Percentiles rank a stretch among this genome's conserved stretches.
phyloP scores from a whole-genome alignment of 1,140 invertebrate genomes.

The Drosophila kepulauana region DNA sequence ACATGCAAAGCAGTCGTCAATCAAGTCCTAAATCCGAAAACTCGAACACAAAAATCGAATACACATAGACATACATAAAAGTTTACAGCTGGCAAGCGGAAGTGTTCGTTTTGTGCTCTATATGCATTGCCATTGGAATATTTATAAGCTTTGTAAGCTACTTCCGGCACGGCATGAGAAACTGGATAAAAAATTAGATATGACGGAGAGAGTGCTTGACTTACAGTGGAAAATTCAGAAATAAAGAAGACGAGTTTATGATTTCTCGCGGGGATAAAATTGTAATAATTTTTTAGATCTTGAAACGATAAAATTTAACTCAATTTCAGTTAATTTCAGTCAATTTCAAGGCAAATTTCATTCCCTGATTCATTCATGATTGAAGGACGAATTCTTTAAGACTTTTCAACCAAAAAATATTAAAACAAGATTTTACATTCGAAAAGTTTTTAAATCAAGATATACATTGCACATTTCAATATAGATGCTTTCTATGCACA shows the following conservation, averaged over 20 bases:
- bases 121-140: constrained; percentile 61
- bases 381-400: too few species aligned
- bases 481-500: too few species aligned
- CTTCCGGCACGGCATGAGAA: constrained; percentile 55
- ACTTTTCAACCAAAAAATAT: too few species aligned
- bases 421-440: too few species aligned
- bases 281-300: too few species aligned
- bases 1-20: constrained; percentile 60
- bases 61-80: constrained; percentile 24
- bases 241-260: neutral
- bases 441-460: too few species aligned
- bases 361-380: too few species aligned
- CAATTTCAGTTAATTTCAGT: too few species aligned
- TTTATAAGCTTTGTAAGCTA: constrained; percentile 62
- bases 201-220: neutral
- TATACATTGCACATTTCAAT: too few species aligned
- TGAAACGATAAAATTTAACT: too few species aligned
- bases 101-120: constrained; percentile 68
- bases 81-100: constrained; percentile 65
- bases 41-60: constrained; percentile 16
- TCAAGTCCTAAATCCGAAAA: constrained; percentile 40
- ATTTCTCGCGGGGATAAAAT: too few species aligned
- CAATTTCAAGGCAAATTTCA: too few species aligned
- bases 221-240: neutral
- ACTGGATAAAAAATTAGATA: neutral